phyloP scores from a whole-genome alignment of 2,888 invertebrate genomes.

The Yponomeuta cagnagella region DNA sequence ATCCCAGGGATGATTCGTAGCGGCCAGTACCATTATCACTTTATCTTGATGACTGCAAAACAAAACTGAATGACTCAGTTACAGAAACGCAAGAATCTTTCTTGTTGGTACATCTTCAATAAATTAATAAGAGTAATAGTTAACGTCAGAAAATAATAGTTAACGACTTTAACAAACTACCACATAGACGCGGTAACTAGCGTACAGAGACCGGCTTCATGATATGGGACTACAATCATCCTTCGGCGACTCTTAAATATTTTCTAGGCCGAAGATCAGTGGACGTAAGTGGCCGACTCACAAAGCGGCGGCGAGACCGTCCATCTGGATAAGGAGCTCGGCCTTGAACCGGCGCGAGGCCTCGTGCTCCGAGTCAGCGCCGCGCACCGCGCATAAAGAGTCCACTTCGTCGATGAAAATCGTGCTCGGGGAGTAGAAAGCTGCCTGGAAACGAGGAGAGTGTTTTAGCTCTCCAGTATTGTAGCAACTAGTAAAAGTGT shows the following conservation, averaged over 20 bases:
- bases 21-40: constrained; percentile 90
- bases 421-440: constrained; percentile 91
- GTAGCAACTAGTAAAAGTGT: too few species aligned
- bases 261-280: too few species aligned
- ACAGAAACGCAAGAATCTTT: background rate
- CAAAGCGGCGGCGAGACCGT: constrained; percentile 82
- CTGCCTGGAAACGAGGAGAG: constrained; percentile 70
- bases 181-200: too few species aligned
- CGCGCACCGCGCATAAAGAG: constrained; percentile 87
- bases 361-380: constrained; percentile 91
- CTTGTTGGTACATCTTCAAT: background rate
- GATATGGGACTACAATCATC: too few species aligned
- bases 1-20: constrained; percentile 95
- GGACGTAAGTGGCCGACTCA: constrained; percentile 35
- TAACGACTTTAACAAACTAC: too few species aligned
- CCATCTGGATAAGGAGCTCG: constrained; percentile 93
- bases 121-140: background rate
- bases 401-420: constrained; percentile 95
- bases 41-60: constrained; percentile 73
- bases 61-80: background rate
- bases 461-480: background rate
- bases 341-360: constrained; percentile 90
- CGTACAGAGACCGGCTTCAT: too few species aligned
- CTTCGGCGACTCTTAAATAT: too few species aligned
- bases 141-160: too few species aligned